phyloP scores from a whole-genome alignment of 2,888 invertebrate genomes.

The Odontocolon sp. region DNA sequence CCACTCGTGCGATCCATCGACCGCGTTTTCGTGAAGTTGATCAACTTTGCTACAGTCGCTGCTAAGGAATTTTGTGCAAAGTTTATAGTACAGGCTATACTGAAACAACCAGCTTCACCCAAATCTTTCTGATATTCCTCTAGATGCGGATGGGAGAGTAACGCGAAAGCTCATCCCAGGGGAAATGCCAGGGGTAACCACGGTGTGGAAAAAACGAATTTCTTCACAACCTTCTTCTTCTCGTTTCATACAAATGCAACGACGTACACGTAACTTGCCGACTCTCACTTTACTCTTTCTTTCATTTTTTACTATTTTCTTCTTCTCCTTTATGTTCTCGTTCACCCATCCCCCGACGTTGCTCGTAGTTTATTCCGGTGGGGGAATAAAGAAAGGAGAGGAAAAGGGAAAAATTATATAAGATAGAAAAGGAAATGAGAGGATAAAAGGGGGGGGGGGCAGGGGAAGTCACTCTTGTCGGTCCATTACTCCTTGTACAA shows the following conservation, averaged over 20 bases:
- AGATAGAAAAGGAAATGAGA: constrained; percentile 5
- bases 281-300: constrained; percentile 41
- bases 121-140: no score
- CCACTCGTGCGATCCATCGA: no score
- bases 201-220: constrained; percentile 30
- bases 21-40: no score
- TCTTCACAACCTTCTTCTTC: constrained; percentile 35
- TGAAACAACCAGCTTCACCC: no score
- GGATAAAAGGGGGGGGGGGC: background rate
- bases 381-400: constrained; percentile 8
- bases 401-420: constrained; percentile 34
- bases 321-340: background rate
- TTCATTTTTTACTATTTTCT: background rate
- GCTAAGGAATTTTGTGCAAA: no score
- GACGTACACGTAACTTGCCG: constrained; percentile 34
- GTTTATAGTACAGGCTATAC: no score
- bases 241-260: constrained; percentile 48
- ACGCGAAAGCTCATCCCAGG: constrained; percentile 57
- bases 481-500: constrained; percentile 16
- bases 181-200: constrained; percentile 62
- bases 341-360: constrained; percentile 12
- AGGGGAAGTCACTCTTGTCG: constrained; percentile 15
- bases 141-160: background rate
- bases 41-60: no score
- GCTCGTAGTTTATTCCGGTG: constrained; percentile 30